These are phyloP conservation scores for Strigamia transsilvanica DNA, from an alignment of 2,888 invertebrate species.

Conservation along the genomic window DNA sequence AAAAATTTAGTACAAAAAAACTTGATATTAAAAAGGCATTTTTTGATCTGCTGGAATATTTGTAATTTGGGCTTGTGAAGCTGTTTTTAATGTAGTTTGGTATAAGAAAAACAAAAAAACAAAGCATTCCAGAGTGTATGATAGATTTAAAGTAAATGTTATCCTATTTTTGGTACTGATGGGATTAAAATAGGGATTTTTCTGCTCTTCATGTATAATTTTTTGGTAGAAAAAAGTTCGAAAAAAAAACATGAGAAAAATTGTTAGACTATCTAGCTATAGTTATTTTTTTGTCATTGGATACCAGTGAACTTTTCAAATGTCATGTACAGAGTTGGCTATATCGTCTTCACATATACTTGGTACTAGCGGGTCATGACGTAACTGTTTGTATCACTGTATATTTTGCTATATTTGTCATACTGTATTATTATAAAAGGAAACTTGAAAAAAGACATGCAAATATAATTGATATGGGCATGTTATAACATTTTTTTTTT, in stretches of 20 bases:
- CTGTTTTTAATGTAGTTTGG: conserved; percentile 39
- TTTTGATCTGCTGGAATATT: conserved; percentile 44
- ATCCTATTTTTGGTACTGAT: conserved; percentile 53
- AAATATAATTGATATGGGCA: not conserved
- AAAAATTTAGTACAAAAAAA: conserved; percentile 18
- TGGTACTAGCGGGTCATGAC: conserved; percentile 53
- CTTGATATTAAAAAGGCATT: conserved; percentile 37
- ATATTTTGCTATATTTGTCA: conserved; percentile 54
- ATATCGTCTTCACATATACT: conserved; percentile 51
- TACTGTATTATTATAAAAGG: conserved; percentile 33
- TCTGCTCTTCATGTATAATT: conserved; percentile 52
- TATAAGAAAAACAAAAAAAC: not conserved
- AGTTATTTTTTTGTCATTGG: conserved; percentile 51
- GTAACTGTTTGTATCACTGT: conserved; percentile 54
- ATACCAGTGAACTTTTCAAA: conserved; percentile 45
- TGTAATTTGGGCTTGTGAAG: conserved; percentile 49
- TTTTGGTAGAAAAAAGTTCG: conserved; percentile 1
- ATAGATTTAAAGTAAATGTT: conserved; percentile 52
- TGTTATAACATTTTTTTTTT: conserved; percentile 50
- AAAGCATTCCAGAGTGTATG: conserved; percentile 54
- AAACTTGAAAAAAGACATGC: conserved; percentile 32
- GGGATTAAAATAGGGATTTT: conserved; percentile 45
- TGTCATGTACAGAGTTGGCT: conserved; percentile 53
- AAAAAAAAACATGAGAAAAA: conserved; percentile 35
- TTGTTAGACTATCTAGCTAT: conserved; percentile 50